Conservation (phyloP, 2,888 invertebrate species). For the Papilio gigon region DNA sequence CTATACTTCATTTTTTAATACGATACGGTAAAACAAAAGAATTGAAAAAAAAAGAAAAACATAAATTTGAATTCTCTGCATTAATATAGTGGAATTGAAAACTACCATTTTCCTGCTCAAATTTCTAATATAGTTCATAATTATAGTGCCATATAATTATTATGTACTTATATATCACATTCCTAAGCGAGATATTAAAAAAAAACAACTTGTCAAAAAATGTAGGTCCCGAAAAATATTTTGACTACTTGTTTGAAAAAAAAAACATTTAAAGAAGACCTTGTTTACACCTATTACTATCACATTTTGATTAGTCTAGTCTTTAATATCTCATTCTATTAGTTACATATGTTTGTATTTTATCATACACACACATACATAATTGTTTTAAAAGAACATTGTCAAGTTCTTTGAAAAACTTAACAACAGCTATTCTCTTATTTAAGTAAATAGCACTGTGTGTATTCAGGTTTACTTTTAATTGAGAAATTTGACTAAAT, state of each 20-base stretch:
- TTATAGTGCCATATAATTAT: slow-evolving; percentile 67
- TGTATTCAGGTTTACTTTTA: not conserved
- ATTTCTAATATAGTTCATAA: slow-evolving; percentile 43
- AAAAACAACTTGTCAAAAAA: not conserved
- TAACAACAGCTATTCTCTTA: too few relatives aligned
- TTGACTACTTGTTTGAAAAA: not conserved
- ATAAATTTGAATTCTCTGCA: too few relatives aligned
- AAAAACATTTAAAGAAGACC: not conserved
- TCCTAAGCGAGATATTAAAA: slow-evolving; percentile 29
- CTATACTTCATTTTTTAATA: too few relatives aligned
- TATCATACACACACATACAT: not conserved
- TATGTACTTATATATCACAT: slow-evolving; percentile 58
- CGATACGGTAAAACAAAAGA: not conserved
- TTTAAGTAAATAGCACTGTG: not conserved
- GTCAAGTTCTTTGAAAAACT: not conserved
- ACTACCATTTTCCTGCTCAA: slow-evolving; percentile 46
- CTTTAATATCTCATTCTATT: slow-evolving; percentile 5
- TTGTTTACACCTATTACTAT: not conserved
- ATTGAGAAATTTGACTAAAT: not conserved
- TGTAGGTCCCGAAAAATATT: not conserved
- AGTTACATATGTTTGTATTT: not conserved
- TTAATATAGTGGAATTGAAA: slow-evolving; percentile 7
- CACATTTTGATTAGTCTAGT: slow-evolving; percentile 5
- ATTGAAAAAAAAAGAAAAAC: not conserved
- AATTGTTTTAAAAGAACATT: not conserved